Evolutionary conservation across 2,797 vertebrate species (phyloP).

Genomic region (Microtus agrestis): DNA sequence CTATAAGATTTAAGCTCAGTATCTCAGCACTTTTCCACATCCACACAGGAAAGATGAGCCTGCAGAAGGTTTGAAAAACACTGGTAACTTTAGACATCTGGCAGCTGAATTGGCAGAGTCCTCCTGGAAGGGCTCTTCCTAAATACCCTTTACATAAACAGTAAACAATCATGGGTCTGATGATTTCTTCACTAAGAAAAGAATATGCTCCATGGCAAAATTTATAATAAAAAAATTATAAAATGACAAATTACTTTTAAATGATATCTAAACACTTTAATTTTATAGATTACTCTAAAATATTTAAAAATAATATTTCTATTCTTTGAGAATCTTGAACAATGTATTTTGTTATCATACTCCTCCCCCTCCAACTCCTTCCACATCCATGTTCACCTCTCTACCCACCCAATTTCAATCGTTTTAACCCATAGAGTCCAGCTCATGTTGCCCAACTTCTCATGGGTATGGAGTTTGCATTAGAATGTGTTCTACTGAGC

Average conservation of each 20-base stretch:
- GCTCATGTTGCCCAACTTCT: neutral
- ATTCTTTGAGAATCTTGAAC: neutral
- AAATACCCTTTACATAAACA: conserved; percentile 30
- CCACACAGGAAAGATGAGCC: neutral
- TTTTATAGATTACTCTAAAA: conserved; percentile 14
- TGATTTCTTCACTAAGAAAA: conserved; percentile 32
- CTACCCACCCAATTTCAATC: neutral
- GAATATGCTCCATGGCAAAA: conserved; percentile 26
- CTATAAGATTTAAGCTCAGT: neutral
- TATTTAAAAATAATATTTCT: neutral
- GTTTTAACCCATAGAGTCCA: neutral
- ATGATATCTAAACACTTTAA: conserved; percentile 32
- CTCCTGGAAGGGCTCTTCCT: conserved; percentile 10
- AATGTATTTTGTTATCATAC: neutral
- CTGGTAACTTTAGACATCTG: neutral
- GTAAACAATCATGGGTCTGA: neutral
- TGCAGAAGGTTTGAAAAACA: conserved; percentile 8
- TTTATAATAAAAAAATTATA: conserved; percentile 22
- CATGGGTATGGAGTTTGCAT: neutral
- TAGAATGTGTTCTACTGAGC: neutral
- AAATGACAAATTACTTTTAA: conserved; percentile 17
- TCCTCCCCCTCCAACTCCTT: neutral
- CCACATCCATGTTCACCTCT: neutral
- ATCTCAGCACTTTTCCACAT: neutral
- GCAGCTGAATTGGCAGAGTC: conserved; percentile 14